Base-by-base conservation (phyloP, 2,113 vertebrate genomes). In the Todiramphus chloris region DNA sequence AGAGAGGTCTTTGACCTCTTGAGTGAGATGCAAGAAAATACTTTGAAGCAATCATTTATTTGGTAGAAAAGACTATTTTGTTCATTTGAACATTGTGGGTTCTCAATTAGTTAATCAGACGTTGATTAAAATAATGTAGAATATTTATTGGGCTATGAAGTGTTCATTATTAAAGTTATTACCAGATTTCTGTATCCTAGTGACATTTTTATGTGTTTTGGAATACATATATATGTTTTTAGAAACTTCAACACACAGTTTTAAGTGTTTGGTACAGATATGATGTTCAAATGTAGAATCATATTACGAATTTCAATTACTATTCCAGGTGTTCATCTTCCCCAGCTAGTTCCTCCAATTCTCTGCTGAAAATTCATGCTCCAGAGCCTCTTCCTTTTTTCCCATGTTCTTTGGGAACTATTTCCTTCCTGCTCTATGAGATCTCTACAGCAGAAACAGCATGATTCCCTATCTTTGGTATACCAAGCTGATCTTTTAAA, bases 341-440 rank as follows among this genome's bases (percentile, higher is more conserved):
- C 88, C 27, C 19, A 72, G 68, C 21, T 70, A 92, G 73, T 96
- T 96, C 96, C 96, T 96, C 48, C 92, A 96, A 93, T 96, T 96
- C 85, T 96, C 48, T 95, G 59, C 39, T 78, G 43, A 39, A 90
- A 70, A 83, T 86, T 90, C 27, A 48, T 72, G 33, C 27, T 90
- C 76, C 93, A 88, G 59, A 90, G 85, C 39, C 56, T 90, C 73
- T 94, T 96, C 95, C 92, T 90, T 83, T 94, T 35, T 35, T 28
- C 30, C 13, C 2, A 0, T 63, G 76, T 74, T 90, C 80, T 88
- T 75, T 13, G 3, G 35, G 43, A 92, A 63, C 27, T 37, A 46
- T 90, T 96, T 96, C 92, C 90, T 97, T 95, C 92, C 90, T 94
- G 73, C 6, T 94, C 6, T 68, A 39, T 68, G 43, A 64, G 9